Percentiles rank a stretch among this genome's conserved stretches.
Conservation (phyloP, 35 echinoderm and acorn worm species). For the Acanthaster planci region DNA sequence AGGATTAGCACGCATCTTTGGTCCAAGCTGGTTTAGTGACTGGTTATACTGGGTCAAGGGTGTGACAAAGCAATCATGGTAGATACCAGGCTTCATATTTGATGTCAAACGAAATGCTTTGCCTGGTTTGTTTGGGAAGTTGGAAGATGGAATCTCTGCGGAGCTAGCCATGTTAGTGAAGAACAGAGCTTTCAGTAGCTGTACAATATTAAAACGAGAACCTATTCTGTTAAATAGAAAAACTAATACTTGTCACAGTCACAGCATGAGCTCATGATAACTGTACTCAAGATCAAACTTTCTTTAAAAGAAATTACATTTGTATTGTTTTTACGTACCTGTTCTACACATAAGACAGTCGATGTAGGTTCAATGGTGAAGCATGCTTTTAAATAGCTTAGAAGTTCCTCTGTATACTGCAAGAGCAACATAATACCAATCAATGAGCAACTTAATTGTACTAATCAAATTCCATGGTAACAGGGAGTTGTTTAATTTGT, state of each 20-base stretch:
- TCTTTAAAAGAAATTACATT: too few relatives aligned
- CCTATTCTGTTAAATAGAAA: not conserved
- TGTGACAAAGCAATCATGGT: slow-evolving; percentile 90
- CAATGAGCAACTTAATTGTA: too few relatives aligned
- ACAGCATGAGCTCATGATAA: too few relatives aligned
- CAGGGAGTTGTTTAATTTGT: not conserved
- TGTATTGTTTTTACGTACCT: slow-evolving; percentile 65
- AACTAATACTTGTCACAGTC: too few relatives aligned
- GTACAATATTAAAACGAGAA: not conserved
- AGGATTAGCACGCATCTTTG: slow-evolving; percentile 56
- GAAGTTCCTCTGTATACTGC: slow-evolving; percentile 88
- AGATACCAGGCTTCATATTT: slow-evolving; percentile 86
- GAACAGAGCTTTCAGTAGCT: slow-evolving; percentile 93
- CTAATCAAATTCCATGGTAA: not conserved
- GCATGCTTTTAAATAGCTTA: slow-evolving; percentile 82
- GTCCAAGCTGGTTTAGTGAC: slow-evolving; percentile 72
- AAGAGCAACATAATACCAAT: not conserved
- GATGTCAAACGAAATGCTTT: slow-evolving; percentile 90
- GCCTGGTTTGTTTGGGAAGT: slow-evolving; percentile 65
- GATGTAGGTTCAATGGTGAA: slow-evolving; percentile 81
- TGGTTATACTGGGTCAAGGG: slow-evolving; percentile 98
- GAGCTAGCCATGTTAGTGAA: slow-evolving; percentile 91
- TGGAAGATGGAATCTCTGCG: slow-evolving; percentile 64
- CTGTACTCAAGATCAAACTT: too few relatives aligned
- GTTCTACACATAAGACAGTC: slow-evolving; percentile 89